A percentile compares a stretch with the other conserved stretches of the same genome.
Evolutionary conservation across 2,797 vertebrate genomes (phyloP).

Genomic region (Fistularia tabacaria): DNA sequence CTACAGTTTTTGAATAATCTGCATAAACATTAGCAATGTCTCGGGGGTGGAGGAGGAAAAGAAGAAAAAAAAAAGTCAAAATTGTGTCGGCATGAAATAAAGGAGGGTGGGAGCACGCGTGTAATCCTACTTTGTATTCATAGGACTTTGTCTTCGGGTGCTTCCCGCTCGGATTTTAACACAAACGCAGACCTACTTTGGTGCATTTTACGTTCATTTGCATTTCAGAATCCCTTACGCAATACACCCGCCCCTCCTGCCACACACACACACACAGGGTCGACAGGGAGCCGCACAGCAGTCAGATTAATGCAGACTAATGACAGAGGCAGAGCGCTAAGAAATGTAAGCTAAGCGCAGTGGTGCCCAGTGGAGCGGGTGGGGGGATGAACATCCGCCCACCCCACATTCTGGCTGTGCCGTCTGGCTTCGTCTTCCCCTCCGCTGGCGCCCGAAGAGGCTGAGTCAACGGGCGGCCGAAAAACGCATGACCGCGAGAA

Average conservation of each 20-base stretch:
- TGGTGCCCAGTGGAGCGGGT: constrained; percentile 7
- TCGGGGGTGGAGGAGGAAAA: neutral
- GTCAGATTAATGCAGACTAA: constrained; percentile 43
- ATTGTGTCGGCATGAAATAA: neutral
- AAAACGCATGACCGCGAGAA: too few relatives aligned
- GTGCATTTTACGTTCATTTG: constrained; percentile 38
- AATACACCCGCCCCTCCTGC: constrained; percentile 7
- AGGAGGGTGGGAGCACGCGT: neutral
- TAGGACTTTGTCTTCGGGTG: constrained; percentile 17
- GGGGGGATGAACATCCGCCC: too few relatives aligned
- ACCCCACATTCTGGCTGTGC: constrained; percentile 1
- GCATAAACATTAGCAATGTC: constrained; percentile 3
- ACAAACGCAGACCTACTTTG: constrained; percentile 22
- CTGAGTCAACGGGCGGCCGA: constrained; percentile 20
- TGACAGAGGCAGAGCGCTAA: constrained; percentile 15
- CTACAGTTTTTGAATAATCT: constrained; percentile 13
- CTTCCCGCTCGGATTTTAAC: constrained; percentile 21
- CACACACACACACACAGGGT: neutral
- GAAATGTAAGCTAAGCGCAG: constrained; percentile 26
- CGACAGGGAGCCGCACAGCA: constrained; percentile 17
- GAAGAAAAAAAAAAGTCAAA: neutral
- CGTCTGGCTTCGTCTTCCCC: constrained; percentile 10
- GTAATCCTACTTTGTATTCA: constrained; percentile 42
- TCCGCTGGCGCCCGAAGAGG: constrained; percentile 10
- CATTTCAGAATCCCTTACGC: constrained; percentile 30